phyloP scores from a whole-genome alignment of 2,113 vertebrate genomes.

The Emydocephalus ijimae region DNA sequence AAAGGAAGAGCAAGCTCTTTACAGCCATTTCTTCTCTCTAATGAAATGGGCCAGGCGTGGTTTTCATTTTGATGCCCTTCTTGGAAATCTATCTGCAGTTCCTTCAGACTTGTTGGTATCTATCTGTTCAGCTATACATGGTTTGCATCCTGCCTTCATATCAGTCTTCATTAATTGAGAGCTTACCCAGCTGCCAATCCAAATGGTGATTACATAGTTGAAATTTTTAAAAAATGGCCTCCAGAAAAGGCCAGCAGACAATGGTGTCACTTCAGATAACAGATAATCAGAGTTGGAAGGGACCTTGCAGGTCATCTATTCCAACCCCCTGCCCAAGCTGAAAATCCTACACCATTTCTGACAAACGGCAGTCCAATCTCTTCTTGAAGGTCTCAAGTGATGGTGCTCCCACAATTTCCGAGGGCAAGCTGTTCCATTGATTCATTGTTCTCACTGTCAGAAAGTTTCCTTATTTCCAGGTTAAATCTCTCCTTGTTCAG shows the following conservation, averaged over 20 bases:
- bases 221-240: not conserved
- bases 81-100: not conserved
- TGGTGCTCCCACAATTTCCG: no score
- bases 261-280: not conserved
- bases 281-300: no score
- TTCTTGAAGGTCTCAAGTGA: no score
- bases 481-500: no score
- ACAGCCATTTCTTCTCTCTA: not conserved
- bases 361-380: no score
- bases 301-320: no score
- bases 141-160: not conserved
- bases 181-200: not conserved
- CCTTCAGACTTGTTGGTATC: not conserved
- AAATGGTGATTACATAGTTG: not conserved
- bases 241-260: not conserved
- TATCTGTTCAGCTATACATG: not conserved
- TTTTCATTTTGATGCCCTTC: not conserved
- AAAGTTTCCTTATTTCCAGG: no score
- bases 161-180: not conserved
- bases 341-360: no score
- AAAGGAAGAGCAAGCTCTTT: not conserved
- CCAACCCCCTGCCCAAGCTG: no score
- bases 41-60: not conserved
- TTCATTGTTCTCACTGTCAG: no score
- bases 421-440: no score